Conservation (phyloP, 2,113 vertebrate genomes). For the Halichoerus grypus region DNA sequence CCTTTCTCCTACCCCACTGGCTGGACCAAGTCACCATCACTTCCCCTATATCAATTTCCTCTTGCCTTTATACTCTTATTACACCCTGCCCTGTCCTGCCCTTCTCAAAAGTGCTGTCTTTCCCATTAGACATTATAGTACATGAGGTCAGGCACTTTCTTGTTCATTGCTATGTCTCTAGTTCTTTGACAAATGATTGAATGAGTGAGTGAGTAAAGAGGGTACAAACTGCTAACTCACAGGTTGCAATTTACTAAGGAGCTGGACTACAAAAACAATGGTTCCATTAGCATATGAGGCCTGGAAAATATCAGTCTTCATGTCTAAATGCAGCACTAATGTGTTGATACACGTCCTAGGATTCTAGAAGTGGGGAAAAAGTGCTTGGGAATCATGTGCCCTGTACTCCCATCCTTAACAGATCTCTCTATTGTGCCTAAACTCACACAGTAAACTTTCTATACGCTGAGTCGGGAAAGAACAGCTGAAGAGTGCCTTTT, state of each 20-base stretch:
- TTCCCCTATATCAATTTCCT: not conserved
- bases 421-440: not conserved
- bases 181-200: not conserved
- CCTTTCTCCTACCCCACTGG: not conserved
- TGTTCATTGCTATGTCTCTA: not conserved
- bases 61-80: not conserved
- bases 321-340: not conserved
- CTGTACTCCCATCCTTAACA: not conserved
- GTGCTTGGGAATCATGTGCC: not conserved
- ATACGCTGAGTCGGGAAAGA: not conserved
- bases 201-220: not conserved
- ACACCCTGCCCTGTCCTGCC: not conserved
- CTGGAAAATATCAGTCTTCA: not conserved
- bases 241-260: not conserved
- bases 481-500: not conserved
- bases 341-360: not conserved
- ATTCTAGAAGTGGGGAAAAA: not conserved
- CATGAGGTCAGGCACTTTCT: not conserved
- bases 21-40: not conserved
- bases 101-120: not conserved
- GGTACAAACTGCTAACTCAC: not conserved
- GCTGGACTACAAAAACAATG: not conserved
- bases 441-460: not conserved
- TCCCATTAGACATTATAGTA: not conserved
- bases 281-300: not conserved